Base-by-base conservation (phyloP, 2,888 invertebrate species). In the Chymomyza amoena region DNA sequence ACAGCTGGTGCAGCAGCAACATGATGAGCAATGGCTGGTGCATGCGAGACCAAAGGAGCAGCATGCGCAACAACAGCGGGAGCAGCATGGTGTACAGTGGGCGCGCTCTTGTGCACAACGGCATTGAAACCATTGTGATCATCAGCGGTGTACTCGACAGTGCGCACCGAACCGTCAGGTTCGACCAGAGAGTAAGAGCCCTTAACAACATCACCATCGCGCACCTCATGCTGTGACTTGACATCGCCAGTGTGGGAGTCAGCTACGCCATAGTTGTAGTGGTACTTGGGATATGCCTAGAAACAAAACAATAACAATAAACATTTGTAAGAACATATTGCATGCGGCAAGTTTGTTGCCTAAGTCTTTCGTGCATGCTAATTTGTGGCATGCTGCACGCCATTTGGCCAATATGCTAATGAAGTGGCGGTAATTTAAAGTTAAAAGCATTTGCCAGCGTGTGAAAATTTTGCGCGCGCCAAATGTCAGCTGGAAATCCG, bases 141-240 rank as follows among this genome's bases (percentile, higher is more conserved):
- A 86, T 92, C 92, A 70, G 92, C 92, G 76, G 91, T 91, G 76
- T 92, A 92, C 78, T 92, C 92, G 62, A 92, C 92, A 72, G 92
- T 92, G 73, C 92, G 92, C 76, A 92, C 92, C 67, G 92, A 92
- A 88, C 92, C 92, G 70, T 92, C 92, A 71, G 92, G 92, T 84
- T 92, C 92, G 61, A 92, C 92, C 77, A 92, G 87, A 56, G 92
- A 92, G 89, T 92, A 92, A 73, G 92, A 92, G 80, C 92, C 92
- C 89, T 92, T 92, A 61, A 92, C 92, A 60, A 92, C 92, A 89
- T 92, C 92, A 68, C 92, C 92, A 73, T 92, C 92, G 73, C 92
- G 92, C 64, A 91, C 91, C 85, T 92, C 92, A 71, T 91, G 91
- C 86, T 92, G 92, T 6, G 91, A 91, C 84, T 92, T 92, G 52